Evolutionary conservation across 2,888 invertebrate species (phyloP).

Genomic region (Monopis laevigella): DNA sequence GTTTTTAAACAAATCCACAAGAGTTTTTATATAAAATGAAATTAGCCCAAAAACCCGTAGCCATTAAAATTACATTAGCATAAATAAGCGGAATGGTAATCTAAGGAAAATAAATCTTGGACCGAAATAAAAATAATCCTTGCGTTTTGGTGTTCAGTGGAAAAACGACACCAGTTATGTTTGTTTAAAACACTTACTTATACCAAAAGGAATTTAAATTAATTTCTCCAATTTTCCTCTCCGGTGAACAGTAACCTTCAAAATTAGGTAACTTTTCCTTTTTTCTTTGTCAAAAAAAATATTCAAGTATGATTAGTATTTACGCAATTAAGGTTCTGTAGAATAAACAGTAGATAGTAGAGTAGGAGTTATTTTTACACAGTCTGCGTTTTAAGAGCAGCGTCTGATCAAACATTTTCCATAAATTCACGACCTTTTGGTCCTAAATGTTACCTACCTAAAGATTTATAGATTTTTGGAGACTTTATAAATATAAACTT

Average conservation of each 20-base stretch:
- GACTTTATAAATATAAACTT: too few species aligned
- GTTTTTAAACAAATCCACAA: conserved; percentile 15
- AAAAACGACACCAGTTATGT: conserved; percentile 7
- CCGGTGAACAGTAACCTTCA: conserved; percentile 7
- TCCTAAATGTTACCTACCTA: too few species aligned
- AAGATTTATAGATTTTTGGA: too few species aligned
- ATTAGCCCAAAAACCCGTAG: conserved; percentile 61
- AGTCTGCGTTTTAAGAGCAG: too few species aligned
- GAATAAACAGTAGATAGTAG: too few species aligned
- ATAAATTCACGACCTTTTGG: too few species aligned
- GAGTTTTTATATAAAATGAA: conserved; percentile 60
- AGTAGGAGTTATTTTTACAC: too few species aligned
- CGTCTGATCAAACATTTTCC: too few species aligned
- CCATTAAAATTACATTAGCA: conserved; percentile 69
- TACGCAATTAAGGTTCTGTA: too few species aligned
- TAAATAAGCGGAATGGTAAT: conserved; percentile 67
- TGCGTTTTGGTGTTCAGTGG: conserved; percentile 17
- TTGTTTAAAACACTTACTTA: conserved; percentile 7
- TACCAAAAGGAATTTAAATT: conserved; percentile 5
- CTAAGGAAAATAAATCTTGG: conserved; percentile 62
- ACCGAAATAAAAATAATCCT: conserved; percentile 59
- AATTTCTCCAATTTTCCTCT: conserved; percentile 9
- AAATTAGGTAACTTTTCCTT: conserved; percentile 6
- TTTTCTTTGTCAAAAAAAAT: neutral
- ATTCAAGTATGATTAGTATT: neutral